phyloP scores from a whole-genome alignment of 2,888 invertebrate species.

The Carabus problematicus region DNA sequence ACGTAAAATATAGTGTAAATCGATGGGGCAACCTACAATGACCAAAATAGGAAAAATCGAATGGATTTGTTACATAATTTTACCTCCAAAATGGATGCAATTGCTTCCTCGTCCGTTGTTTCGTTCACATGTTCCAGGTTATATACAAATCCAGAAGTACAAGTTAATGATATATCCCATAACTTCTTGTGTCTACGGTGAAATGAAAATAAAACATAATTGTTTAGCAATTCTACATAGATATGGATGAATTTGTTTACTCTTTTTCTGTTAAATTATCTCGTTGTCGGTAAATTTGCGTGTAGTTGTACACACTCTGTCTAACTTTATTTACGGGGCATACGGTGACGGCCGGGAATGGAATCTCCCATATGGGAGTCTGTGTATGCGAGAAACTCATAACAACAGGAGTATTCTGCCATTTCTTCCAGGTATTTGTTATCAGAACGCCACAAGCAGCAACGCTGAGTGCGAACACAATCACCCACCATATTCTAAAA shows the following conservation, averaged over 20 bases:
- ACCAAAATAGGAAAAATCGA: not conserved
- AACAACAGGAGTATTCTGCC: slow-evolving; percentile 76
- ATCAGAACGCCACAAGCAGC: slow-evolving; percentile 68
- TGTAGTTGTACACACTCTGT: slow-evolving; percentile 66
- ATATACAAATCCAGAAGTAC: not conserved
- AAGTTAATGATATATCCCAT: slow-evolving; percentile 27
- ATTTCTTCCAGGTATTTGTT: slow-evolving; percentile 72
- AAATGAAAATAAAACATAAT: not conserved
- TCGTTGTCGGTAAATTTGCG: slow-evolving; percentile 57
- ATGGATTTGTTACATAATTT: not conserved
- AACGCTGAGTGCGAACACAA: slow-evolving; percentile 68
- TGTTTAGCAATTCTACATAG: not conserved
- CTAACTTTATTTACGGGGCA: slow-evolving; percentile 62
- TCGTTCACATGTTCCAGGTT: not conserved
- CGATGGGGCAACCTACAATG: slow-evolving; percentile 19
- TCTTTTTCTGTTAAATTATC: not conserved
- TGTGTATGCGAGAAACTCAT: slow-evolving; percentile 78
- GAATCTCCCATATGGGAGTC: slow-evolving; percentile 71
- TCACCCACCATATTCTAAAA: slow-evolving; percentile 70
- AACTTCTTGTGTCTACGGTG: slow-evolving; percentile 22
- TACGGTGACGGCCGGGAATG: slow-evolving; percentile 58
- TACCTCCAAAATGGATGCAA: slow-evolving; percentile 11
- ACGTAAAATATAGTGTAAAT: slow-evolving; percentile 1
- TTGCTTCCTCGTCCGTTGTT: slow-evolving; percentile 1
- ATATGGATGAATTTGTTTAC: not conserved